These are phyloP conservation scores for Amaurobius ferox DNA, from an alignment of 2,888 invertebrate genomes.

Conservation along the genomic window DNA sequence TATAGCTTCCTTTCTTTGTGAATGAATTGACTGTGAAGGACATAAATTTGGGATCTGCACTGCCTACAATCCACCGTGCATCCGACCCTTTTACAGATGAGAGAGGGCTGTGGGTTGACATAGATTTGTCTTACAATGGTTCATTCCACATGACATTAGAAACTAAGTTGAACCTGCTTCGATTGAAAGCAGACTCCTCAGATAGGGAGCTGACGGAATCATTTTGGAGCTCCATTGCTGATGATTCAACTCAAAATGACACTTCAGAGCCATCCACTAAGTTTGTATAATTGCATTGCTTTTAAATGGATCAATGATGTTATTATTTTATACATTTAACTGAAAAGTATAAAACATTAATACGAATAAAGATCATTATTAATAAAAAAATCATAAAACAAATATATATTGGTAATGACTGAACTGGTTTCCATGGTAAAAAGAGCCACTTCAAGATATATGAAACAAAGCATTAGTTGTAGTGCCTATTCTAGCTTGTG, in stretches of 20 bases:
- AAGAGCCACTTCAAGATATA: too few species aligned
- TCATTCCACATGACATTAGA: constrained; percentile 85
- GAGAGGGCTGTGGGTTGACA: constrained; percentile 91
- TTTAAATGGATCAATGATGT: too few species aligned
- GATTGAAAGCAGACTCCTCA: constrained; percentile 79
- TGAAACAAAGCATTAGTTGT: too few species aligned
- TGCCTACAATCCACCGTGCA: constrained; percentile 83
- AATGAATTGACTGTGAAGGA: constrained; percentile 87
- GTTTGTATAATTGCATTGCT: too few species aligned
- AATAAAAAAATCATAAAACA: too few species aligned
- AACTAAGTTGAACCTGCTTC: constrained; percentile 91
- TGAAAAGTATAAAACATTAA: too few species aligned
- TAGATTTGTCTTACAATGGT: constrained; percentile 84
- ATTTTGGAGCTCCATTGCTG: constrained; percentile 22
- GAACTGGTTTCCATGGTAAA: too few species aligned
- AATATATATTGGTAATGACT: too few species aligned
- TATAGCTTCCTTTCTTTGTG: constrained; percentile 89
- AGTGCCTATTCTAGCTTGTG: too few species aligned
- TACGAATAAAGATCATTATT: too few species aligned
- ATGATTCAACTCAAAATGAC: constrained; percentile 28
- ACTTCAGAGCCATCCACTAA: constrained; percentile 10
- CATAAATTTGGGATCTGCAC: constrained; percentile 84
- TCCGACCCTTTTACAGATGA: constrained; percentile 85
- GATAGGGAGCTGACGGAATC: too few species aligned
- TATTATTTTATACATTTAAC: too few species aligned